These are phyloP conservation scores for Serranus cabrilla DNA, from an alignment of 2,797 vertebrate genomes.

Conservation along the genomic window DNA sequence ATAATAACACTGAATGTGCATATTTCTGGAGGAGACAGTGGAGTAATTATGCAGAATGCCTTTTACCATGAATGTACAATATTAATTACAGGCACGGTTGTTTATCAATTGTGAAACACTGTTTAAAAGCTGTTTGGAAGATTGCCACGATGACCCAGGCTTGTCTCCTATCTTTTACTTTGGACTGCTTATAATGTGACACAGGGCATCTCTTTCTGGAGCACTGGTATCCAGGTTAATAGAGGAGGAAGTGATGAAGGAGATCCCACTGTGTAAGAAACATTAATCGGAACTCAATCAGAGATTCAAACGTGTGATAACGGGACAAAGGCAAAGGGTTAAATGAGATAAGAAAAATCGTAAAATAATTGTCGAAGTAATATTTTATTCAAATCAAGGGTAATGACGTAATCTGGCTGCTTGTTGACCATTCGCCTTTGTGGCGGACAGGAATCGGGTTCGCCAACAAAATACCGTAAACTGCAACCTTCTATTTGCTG, in stretches of 20 bases:
- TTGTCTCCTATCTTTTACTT: constrained; percentile 91
- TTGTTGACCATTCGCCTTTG: neutral
- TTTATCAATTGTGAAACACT: constrained; percentile 83
- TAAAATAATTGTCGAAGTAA: neutral
- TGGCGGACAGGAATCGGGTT: neutral
- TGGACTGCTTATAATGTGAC: constrained; percentile 75
- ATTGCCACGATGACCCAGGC: constrained; percentile 91
- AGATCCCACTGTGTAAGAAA: constrained; percentile 54
- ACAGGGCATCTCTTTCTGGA: constrained; percentile 61
- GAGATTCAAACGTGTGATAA: constrained; percentile 54
- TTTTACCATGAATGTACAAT: constrained; percentile 84
- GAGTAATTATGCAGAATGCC: constrained; percentile 86
- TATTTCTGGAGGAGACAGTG: constrained; percentile 84
- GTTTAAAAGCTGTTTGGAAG: constrained; percentile 85
- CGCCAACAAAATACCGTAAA: constrained; percentile 2
- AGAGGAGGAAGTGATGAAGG: constrained; percentile 67
- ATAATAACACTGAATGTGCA: constrained; percentile 87
- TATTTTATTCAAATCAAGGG: constrained; percentile 6
- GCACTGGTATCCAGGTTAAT: constrained; percentile 73
- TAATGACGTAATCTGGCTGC: constrained; percentile 2
- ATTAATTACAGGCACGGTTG: constrained; percentile 84
- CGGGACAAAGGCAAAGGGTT: constrained; percentile 19
- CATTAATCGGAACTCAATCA: constrained; percentile 44
- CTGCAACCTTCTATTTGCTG: neutral
- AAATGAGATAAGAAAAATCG: constrained; percentile 31